Percentiles rank a stretch among this genome's conserved stretches.
These are phyloP conservation scores for Pogonocichla stellata DNA, from an alignment of 2,113 vertebrate genomes.

Conservation along the genomic window DNA sequence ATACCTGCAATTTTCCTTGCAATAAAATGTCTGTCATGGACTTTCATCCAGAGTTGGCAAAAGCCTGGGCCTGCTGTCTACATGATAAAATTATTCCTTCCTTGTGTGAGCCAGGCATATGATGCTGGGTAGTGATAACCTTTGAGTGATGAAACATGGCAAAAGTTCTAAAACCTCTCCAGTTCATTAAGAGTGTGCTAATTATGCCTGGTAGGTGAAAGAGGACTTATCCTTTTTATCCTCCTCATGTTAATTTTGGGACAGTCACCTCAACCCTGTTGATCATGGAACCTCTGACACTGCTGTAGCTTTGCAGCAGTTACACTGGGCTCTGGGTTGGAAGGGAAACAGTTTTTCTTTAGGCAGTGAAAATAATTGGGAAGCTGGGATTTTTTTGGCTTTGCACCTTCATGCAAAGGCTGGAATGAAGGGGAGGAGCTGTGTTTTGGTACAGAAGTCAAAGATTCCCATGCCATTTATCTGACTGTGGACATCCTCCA, in stretches of 20 bases:
- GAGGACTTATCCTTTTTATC: background rate
- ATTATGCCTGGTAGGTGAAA: background rate
- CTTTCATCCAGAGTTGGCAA: background rate
- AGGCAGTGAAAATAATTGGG: background rate
- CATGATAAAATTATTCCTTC: background rate
- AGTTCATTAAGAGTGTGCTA: background rate
- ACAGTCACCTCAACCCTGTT: background rate
- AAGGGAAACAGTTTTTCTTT: background rate
- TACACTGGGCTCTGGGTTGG: background rate
- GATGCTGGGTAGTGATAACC: background rate
- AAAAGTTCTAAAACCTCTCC: background rate
- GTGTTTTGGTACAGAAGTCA: background rate
- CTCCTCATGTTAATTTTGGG: background rate
- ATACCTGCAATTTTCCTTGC: background rate
- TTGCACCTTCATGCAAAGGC: background rate
- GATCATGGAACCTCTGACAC: background rate
- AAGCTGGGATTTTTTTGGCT: background rate
- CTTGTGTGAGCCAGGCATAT: background rate
- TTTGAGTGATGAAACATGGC: background rate
- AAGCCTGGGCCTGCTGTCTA: background rate
- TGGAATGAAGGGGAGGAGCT: background rate
- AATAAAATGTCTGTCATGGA: background rate
- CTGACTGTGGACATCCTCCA: background rate
- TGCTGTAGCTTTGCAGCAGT: background rate
- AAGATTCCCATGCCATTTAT: background rate